A percentile compares a stretch with the other conserved stretches of the same genome.
phyloP scores from a whole-genome alignment of 2,797 vertebrate genomes.

The Acanthurus leucopareius region DNA sequence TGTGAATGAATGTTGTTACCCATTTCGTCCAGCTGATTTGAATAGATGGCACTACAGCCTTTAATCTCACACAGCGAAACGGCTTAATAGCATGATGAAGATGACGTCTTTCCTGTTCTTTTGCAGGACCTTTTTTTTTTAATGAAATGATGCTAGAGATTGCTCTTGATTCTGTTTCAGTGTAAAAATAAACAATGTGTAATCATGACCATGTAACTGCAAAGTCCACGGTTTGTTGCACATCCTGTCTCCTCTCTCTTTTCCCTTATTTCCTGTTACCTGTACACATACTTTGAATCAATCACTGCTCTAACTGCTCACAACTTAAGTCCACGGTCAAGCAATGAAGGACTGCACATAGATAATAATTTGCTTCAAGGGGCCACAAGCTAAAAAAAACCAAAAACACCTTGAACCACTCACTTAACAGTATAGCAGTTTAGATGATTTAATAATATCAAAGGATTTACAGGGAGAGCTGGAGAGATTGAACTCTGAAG shows the following conservation, averaged over 20 bases:
- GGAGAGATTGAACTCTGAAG: not conserved
- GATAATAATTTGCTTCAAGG: not conserved
- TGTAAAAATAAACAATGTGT: not conserved
- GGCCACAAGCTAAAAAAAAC: not conserved
- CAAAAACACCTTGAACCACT: not conserved
- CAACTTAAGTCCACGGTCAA: not conserved
- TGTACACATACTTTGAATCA: no score
- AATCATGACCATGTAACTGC: not conserved
- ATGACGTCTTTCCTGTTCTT: constrained; percentile 30
- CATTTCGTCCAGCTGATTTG: constrained; percentile 40
- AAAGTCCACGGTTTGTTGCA: not conserved
- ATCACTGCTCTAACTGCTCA: not conserved
- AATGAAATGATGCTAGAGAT: constrained; percentile 1
- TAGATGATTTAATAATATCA: not conserved
- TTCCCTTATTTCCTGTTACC: not conserved
- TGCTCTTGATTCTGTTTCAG: constrained; percentile 16
- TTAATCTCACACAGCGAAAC: constrained; percentile 25
- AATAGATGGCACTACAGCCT: constrained; percentile 42
- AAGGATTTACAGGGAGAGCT: not conserved
- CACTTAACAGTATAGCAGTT: no score
- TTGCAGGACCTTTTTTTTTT: not conserved
- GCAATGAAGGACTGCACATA: not conserved
- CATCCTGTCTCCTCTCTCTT: not conserved
- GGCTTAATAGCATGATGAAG: constrained; percentile 17
- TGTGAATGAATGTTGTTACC: constrained; percentile 53